A percentile compares a stretch with the other conserved stretches of the same genome.
Evolutionary conservation across 2,888 invertebrate species (phyloP).

Genomic region (Rhodophaea formosa): DNA sequence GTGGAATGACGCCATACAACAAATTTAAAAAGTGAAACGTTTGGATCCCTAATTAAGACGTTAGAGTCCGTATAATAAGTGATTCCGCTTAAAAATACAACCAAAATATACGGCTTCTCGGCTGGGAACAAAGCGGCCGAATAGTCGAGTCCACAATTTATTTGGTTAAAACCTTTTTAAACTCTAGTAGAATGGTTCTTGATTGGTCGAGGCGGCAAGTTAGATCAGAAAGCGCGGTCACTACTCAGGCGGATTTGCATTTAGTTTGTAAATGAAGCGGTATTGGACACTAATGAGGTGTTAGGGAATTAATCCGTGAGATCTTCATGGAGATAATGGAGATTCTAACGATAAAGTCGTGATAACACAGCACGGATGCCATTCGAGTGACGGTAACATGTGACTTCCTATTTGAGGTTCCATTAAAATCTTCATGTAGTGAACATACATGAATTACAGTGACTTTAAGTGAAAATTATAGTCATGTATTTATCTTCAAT

Average conservation of each 20-base stretch:
- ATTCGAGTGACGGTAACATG: conserved; percentile 55
- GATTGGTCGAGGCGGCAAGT: conserved; percentile 53
- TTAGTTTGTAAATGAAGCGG: conserved; percentile 63
- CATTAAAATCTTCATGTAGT: conserved; percentile 15
- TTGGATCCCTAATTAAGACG: conserved; percentile 69
- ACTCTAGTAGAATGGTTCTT: conserved; percentile 30
- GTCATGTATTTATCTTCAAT: neutral
- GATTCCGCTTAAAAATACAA: conserved; percentile 49
- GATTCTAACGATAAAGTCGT: conserved; percentile 57
- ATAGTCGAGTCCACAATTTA: conserved; percentile 60
- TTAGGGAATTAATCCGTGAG: conserved; percentile 70
- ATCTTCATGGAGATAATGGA: conserved; percentile 60
- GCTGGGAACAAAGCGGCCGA: conserved; percentile 53
- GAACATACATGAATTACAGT: conserved; percentile 7
- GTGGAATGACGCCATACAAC: conserved; percentile 46
- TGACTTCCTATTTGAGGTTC: conserved; percentile 55
- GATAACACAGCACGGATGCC: conserved; percentile 41
- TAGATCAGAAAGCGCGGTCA: conserved; percentile 63
- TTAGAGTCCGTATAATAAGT: conserved; percentile 56
- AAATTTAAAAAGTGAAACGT: conserved; percentile 55
- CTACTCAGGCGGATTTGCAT: conserved; percentile 70
- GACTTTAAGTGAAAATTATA: conserved; percentile 18
- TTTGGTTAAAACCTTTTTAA: conserved; percentile 52
- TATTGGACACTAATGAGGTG: conserved; percentile 72
- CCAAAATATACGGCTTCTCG: conserved; percentile 56